Evolutionary conservation across 2,888 invertebrate species (phyloP), one percentile per base, ranked within the genome.

Genomic region (Drosophila stalkeri): DNA sequence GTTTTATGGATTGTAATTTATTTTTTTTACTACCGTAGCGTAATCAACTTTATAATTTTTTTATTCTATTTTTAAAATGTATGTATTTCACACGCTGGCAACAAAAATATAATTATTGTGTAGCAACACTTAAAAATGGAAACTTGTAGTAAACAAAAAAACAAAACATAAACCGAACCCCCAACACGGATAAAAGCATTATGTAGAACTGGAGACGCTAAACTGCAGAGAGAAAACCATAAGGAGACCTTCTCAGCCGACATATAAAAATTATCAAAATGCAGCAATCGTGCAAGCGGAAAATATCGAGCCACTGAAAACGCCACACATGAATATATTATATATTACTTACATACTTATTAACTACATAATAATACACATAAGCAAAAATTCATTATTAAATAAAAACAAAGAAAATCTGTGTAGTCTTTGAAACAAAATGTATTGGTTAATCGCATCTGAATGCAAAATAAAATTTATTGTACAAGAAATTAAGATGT

Each of bases 1-100:
- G 69, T 74, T 35, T 54, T 59, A 20, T 72, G 65, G 56, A 65
- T 59, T 64, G 18, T 59, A 8, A 23, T 20, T 39, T 75, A 69
- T 73, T 64, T 52, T 51, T 51, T 77, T 66, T 18, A 51, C 1
- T 12, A 78, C 91, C 88, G 62, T 89, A 92, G 92, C 92, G 92
- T 92, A 92, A 92, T 91, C 90, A 87, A 86, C 65, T 83, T 74
- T 74, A 72, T 88, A 76, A 75, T 91, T 90, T 80, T 79, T 80
- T 80, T 84, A 88, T 81, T 80, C 79, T 90, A 81, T 81, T 88
- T 80, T 88, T 81, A 86, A 85, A 83, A 68, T 84, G 79, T 85
- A 86, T 89, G 90, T 85, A 86, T 83, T 90, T 86, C 80, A 77
- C 80, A 82, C 78, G 77, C 83, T 83, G 81, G 77, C 82, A 90